Base-by-base conservation (phyloP, 2,888 invertebrate genomes). In the Drosophila barbarae region DNA sequence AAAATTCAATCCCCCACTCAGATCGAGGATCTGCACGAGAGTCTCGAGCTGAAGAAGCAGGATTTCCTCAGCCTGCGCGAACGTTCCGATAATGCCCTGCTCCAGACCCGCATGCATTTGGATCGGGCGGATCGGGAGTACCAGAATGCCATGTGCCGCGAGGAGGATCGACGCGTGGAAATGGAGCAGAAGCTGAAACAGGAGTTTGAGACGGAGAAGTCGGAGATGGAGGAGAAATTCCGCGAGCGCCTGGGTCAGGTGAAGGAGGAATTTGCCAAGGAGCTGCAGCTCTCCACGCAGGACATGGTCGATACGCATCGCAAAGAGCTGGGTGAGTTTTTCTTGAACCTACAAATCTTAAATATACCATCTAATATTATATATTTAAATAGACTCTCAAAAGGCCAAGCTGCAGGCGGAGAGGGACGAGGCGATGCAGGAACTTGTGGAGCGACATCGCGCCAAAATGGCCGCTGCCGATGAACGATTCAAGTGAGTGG, bases 141-240 rank as follows among this genome's bases (percentile, higher is more conserved):
- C 64, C 90, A 90, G 70, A 82, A 84, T 44, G 89, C 89, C 66
- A 87, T 89, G 87, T 87, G 88, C 65, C 84, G 87, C 6, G 90
- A 90, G 72, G 87, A 88, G 52, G 87, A 88, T 50, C 84, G 87
- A 12, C 87, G 88, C n/a, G 88, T 88, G 32, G 76, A 78, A 57
- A 75, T 89, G 49, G 85, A 87, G 73, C 84, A 78, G 66, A 73
- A 77, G 34, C 79, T 90, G 18, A 85, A 84, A 23, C 72, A 86
- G 57, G 94, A 95, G 82, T 90, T 94, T 52, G 90, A 95, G 47
- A 90, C 93, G 75, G 91, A 94, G 58, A 90, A 95, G 86, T 93
- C 93, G 84, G 94, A 94, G 88, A 92, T 94, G 58, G 95, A 94
- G 82, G 93, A 94, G 88, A 91, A 91, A 8, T 94, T 95, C 87